Evolutionary conservation across 2,797 vertebrate genomes (phyloP).

Genomic region (Spinus olivaceus): DNA sequence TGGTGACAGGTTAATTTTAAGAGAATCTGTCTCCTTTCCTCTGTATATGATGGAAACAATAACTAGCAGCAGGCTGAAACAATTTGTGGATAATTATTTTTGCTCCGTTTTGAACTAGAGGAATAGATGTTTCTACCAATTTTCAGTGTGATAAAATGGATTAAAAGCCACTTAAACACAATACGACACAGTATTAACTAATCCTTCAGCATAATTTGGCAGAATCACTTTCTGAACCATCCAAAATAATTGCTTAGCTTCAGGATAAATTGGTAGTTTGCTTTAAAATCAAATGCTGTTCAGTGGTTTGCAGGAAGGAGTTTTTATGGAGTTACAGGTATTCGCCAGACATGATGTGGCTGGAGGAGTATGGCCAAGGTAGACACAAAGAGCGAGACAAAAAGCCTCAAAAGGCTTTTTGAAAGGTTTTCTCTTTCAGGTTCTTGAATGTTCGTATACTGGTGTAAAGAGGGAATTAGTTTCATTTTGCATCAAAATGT

Average conservation of each 20-base stretch:
- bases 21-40: background rate
- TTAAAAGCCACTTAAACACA: background rate
- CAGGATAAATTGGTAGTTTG: background rate
- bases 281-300: background rate
- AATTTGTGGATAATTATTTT: background rate
- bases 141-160: background rate
- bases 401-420: background rate
- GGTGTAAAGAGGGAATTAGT: conserved; percentile 38
- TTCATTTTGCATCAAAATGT: conserved; percentile 68
- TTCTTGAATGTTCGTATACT: background rate
- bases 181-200: background rate
- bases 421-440: background rate
- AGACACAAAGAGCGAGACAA: background rate
- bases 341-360: fast-evolving
- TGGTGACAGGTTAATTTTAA: background rate
- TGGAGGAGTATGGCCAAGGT: background rate
- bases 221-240: background rate
- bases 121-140: background rate
- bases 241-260: background rate
- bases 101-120: background rate
- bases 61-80: background rate
- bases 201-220: background rate
- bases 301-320: background rate
- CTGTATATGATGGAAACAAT: background rate
- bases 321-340: background rate